phyloP scores from a whole-genome alignment of 1,140 invertebrate species.

The Drosophila dunni region DNA sequence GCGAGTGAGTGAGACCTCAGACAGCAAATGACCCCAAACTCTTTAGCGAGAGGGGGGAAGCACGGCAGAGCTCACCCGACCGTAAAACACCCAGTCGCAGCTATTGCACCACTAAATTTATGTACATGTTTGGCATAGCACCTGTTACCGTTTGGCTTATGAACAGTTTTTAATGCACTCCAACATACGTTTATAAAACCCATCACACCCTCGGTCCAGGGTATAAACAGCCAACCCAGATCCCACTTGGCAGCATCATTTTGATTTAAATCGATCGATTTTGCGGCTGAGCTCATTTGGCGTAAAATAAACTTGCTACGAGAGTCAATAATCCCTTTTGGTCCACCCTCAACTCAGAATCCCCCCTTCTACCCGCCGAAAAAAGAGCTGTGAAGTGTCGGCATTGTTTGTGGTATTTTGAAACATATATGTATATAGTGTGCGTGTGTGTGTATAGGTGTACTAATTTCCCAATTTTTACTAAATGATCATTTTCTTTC shows the following conservation, averaged over 20 bases:
- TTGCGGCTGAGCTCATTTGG: constrained; percentile 79
- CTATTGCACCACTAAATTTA: no score
- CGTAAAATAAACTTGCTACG: constrained; percentile 77
- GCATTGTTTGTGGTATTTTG: constrained; percentile 58
- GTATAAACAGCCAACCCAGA: constrained; percentile 6
- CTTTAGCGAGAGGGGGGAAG: no score
- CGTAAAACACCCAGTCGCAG: no score
- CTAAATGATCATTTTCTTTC: constrained; percentile 38
- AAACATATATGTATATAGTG: constrained; percentile 48
- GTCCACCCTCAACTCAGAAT: background rate
- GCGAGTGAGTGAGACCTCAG: constrained; percentile 13
- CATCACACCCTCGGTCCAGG: constrained; percentile 1
- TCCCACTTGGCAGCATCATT: constrained; percentile 49
- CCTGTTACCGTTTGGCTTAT: no score
- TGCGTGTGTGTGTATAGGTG: constrained; percentile 6
- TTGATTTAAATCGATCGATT: constrained; percentile 81
- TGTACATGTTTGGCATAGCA: no score
- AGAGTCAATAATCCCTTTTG: constrained; percentile 79
- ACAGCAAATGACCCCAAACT: constrained; percentile 44
- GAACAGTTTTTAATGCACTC: no score
- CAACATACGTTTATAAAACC: background rate
- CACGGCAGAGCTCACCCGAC: no score
- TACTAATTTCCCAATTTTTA: constrained; percentile 57
- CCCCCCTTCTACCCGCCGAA: background rate
- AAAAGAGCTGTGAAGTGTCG: constrained; percentile 21